Percentiles rank a stretch among this genome's conserved stretches.
Evolutionary conservation across 2,797 vertebrate genomes (phyloP).

Genomic region (Cichlasoma orientale): DNA sequence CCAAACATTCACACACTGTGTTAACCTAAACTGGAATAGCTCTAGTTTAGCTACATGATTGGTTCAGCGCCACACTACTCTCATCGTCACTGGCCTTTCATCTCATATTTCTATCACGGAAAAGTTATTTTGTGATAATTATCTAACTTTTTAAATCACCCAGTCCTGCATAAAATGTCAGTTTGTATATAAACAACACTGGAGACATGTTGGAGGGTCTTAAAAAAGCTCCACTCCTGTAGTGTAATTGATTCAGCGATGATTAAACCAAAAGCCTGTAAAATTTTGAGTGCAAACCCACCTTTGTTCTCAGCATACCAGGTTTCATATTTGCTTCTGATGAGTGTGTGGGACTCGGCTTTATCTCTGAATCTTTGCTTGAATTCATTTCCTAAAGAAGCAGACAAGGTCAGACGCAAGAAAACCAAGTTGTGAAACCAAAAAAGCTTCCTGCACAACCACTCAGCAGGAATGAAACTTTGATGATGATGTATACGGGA

Average conservation of each 20-base stretch:
- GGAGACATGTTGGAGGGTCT: neutral
- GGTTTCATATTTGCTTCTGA: conserved; percentile 21
- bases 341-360: conserved; percentile 20
- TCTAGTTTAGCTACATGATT: too few relatives aligned
- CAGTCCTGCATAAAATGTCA: neutral
- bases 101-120: too few relatives aligned
- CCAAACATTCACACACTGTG: too few relatives aligned
- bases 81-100: neutral
- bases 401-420: neutral
- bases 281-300: conserved; percentile 23
- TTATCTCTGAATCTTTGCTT: conserved; percentile 33
- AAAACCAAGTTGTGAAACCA: neutral
- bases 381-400: conserved; percentile 57
- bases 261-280: neutral
- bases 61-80: neutral
- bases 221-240: neutral
- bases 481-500: neutral
- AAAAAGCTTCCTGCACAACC: neutral
- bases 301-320: conserved; percentile 59
- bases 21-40: too few relatives aligned
- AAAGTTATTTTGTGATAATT: too few relatives aligned
- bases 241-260: neutral
- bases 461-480: neutral
- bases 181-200: neutral
- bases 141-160: neutral